phyloP scores from a whole-genome alignment of 2,797 vertebrate genomes.

The Lerista edwardsae region DNA sequence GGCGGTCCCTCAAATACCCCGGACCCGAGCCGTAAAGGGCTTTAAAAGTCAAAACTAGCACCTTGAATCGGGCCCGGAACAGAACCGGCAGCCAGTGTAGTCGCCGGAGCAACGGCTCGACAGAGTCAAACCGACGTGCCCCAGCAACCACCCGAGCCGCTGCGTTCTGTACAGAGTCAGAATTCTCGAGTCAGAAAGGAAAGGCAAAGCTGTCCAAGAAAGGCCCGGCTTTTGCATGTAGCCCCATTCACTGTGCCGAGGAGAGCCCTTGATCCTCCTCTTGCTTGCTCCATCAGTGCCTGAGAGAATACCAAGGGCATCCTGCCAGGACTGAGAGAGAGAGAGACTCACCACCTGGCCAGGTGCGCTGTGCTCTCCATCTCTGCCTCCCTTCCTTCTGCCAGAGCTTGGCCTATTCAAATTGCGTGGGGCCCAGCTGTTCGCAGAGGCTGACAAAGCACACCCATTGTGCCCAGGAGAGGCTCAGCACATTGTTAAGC shows the following conservation, averaged over 20 bases:
- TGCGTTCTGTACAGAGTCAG: no score
- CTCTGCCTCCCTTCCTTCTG: not conserved
- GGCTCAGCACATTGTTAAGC: not conserved
- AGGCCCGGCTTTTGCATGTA: not conserved
- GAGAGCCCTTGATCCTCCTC: not conserved
- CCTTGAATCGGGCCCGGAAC: no score
- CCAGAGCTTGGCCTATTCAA: not conserved
- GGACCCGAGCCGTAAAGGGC: no score
- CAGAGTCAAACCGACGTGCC: no score
- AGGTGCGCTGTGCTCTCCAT: not conserved
- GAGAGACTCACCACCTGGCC: not conserved
- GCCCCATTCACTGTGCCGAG: not conserved
- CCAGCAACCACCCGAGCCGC: no score
- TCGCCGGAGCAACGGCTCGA: no score
- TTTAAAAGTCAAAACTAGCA: no score
- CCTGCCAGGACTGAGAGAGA: no score
- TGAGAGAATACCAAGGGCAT: not conserved
- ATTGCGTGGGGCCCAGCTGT: not conserved
- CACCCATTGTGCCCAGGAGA: not conserved
- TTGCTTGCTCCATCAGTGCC: not conserved
- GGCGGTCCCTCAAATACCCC: no score
- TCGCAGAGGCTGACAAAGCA: not conserved
- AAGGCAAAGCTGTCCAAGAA: no score
- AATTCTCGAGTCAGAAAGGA: no score
- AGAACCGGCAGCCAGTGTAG: no score